Percentiles rank a stretch among this genome's conserved stretches.
Evolutionary conservation across 2,113 vertebrate genomes (phyloP).

Genomic region (Myanophis thanlyinensis): DNA sequence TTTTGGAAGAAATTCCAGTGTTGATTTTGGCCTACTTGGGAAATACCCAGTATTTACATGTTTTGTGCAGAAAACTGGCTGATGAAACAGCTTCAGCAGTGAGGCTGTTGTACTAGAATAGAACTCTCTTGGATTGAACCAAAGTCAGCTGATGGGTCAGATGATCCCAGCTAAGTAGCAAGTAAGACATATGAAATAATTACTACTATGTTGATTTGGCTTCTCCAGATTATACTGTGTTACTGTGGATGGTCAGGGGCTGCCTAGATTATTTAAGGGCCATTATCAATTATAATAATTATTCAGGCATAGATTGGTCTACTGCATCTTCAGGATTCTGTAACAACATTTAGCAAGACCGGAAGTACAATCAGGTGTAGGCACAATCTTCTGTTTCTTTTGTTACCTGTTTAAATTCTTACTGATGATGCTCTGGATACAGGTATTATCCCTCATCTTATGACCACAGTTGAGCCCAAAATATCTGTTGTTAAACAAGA

Average conservation of each 20-base stretch:
- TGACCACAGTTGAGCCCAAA: not conserved
- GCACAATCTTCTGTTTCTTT: not conserved
- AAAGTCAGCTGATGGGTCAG: not conserved
- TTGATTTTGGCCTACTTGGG: not conserved
- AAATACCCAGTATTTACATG: not conserved
- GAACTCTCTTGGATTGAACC: not conserved
- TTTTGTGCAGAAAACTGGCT: not conserved
- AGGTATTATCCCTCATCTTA: not conserved
- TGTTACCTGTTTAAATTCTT: not conserved
- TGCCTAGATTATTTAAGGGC: not conserved
- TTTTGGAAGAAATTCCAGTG: not conserved
- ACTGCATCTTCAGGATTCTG: no score
- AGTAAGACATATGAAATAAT: not conserved
- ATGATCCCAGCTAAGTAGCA: not conserved
- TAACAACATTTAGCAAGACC: not conserved
- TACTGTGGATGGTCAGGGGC: not conserved
- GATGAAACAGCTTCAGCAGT: not conserved
- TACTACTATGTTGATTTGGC: not conserved
- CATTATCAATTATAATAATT: not conserved
- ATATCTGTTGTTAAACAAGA: not conserved
- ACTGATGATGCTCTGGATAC: not conserved
- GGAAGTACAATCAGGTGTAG: not conserved
- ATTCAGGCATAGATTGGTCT: not conserved
- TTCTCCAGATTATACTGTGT: not conserved
- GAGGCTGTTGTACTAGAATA: not conserved